A percentile compares a stretch with the other conserved stretches of the same genome.
These are phyloP conservation scores for Drosophila littoralis DNA, from an alignment of 1,140 invertebrate genomes.

Conservation along the genomic window DNA sequence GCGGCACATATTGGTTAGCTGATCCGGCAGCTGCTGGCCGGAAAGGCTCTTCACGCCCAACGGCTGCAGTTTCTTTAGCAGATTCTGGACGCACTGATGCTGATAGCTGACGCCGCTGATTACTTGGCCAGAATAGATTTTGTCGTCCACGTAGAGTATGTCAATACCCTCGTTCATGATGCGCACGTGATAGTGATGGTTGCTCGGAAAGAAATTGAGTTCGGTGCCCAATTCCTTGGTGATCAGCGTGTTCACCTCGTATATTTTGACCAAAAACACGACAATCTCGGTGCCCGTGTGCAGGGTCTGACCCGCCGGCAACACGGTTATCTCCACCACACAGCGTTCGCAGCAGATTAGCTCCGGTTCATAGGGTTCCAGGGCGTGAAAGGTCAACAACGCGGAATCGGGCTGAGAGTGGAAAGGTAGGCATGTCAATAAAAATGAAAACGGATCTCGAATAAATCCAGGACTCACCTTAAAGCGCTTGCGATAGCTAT, in stretches of 20 bases:
- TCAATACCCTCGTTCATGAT: conserved; percentile 65
- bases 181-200: conserved; percentile 58
- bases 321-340: conserved; percentile 54
- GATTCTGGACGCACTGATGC: conserved; percentile 52
- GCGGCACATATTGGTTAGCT: conserved; percentile 45
- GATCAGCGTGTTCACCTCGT: conserved; percentile 42
- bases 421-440: not conserved
- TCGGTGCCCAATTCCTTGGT: conserved; percentile 61
- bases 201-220: conserved; percentile 58
- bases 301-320: conserved; percentile 56
- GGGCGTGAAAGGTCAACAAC: conserved; percentile 58
- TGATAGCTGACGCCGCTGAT: conserved; percentile 35
- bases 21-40: conserved; percentile 46
- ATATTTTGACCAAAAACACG: conserved; percentile 55
- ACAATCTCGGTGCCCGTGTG: conserved; percentile 51
- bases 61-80: conserved; percentile 57
- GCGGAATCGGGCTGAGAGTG: conserved; percentile 36
- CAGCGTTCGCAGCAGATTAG: conserved; percentile 52
- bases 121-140: conserved; percentile 19
- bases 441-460: not conserved
- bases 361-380: conserved; percentile 60
- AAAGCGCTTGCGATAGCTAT: conserved; percentile 46
- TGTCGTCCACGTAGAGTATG: conserved; percentile 61
- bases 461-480: conserved; percentile 37
- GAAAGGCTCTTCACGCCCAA: conserved; percentile 45